Evolutionary conservation across 1,140 invertebrate species (phyloP).

Genomic region (Caerostris extrusa): DNA sequence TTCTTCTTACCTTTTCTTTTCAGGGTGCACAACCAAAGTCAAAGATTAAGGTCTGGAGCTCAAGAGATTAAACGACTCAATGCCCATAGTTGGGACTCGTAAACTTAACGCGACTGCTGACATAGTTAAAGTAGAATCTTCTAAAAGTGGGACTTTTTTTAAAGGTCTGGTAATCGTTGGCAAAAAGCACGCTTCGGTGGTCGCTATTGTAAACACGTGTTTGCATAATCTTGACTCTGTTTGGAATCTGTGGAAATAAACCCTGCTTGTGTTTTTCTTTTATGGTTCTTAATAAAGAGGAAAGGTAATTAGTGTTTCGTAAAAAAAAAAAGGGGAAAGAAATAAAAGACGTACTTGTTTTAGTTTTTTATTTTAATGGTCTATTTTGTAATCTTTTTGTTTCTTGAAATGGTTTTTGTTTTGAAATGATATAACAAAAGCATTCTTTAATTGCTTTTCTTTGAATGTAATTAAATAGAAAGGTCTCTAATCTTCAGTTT

Average conservation of each 20-base stretch:
- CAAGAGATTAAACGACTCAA: constrained; percentile 58
- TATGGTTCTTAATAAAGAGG: neutral
- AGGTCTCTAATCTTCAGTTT: neutral
- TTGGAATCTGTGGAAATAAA: constrained; percentile 8
- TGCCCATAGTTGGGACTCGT: neutral
- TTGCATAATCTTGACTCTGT: constrained; percentile 29
- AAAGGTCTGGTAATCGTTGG: neutral
- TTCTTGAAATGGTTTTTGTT: neutral
- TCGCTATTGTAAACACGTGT: constrained; percentile 13
- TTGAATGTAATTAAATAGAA: neutral
- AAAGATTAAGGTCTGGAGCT: constrained; percentile 61
- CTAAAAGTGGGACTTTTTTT: constrained; percentile 20
- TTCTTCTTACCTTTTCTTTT: neutral
- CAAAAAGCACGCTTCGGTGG: neutral
- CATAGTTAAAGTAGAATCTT: constrained; percentile 9
- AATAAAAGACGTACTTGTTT: neutral
- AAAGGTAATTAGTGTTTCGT: constrained; percentile 22
- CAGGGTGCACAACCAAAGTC: constrained; percentile 4
- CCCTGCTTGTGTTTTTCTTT: neutral
- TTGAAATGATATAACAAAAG: neutral
- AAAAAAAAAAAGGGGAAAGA: neutral
- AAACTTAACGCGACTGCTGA: constrained; percentile 35
- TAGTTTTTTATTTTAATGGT: neutral
- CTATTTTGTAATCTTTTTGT: constrained; percentile 26
- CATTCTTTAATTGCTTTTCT: neutral